phyloP scores from a whole-genome alignment of 1,140 invertebrate genomes.

The Drosophila tropicalis region DNA sequence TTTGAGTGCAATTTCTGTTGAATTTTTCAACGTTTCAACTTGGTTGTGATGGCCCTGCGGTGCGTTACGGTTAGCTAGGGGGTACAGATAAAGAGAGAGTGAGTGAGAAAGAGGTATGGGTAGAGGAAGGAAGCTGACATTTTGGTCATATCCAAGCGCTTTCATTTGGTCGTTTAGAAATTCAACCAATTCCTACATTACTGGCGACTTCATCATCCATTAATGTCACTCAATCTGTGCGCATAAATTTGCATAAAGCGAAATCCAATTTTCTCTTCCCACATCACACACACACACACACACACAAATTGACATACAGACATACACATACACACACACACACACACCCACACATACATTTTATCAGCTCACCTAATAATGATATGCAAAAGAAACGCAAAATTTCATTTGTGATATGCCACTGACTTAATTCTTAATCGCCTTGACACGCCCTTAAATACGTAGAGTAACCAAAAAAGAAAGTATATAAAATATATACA shows the following conservation, averaged over 20 bases:
- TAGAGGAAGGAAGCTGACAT: not conserved
- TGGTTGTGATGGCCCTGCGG: not conserved
- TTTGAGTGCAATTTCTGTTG: constrained; percentile 26
- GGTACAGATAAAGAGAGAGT: too few relatives aligned
- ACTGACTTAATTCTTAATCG: constrained; percentile 41
- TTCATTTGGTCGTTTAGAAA: constrained; percentile 34
- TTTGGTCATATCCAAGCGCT: constrained; percentile 4
- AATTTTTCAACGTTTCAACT: constrained; percentile 5
- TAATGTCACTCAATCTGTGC: constrained; percentile 80
- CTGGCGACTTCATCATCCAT: constrained; percentile 73
- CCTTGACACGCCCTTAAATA: constrained; percentile 21
- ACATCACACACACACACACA: not conserved
- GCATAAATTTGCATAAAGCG: constrained; percentile 79
- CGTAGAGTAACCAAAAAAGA: not conserved
- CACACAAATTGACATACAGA: not conserved
- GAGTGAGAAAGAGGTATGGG: not conserved
- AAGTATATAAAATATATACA: not conserved
- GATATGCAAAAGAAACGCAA: constrained; percentile 29
- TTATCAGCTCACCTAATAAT: constrained; percentile 17
- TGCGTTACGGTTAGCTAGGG: not conserved
- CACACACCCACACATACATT: constrained; percentile 22
- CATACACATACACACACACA: not conserved
- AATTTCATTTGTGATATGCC: constrained; percentile 53
- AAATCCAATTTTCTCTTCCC: constrained; percentile 69
- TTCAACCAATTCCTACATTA: constrained; percentile 18